A percentile compares a stretch with the other conserved stretches of the same genome.
phyloP scores from a whole-genome alignment of 2,888 invertebrate species.

The Bimastos eiseni region DNA sequence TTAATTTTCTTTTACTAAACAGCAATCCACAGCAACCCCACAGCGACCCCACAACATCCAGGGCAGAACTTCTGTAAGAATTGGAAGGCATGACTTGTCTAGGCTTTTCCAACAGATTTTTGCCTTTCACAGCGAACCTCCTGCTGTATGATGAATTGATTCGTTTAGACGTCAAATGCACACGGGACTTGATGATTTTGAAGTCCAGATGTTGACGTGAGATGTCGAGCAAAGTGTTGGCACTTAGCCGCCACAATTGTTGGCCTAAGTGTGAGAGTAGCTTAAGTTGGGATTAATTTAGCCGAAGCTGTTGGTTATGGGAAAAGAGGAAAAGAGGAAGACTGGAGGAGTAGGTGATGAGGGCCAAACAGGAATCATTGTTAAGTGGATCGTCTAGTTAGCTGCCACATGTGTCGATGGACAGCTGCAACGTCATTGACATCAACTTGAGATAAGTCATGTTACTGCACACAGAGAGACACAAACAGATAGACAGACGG shows the following conservation, averaged over 20 bases:
- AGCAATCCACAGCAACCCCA: no score
- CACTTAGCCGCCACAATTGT: neutral
- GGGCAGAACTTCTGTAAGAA: neutral
- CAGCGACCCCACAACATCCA: neutral
- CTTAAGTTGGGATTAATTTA: neutral
- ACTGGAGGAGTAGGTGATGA: neutral
- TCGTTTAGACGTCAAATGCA: neutral
- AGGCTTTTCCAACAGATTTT: neutral
- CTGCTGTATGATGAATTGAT: neutral
- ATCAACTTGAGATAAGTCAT: conserved; percentile 19
- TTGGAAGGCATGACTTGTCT: neutral
- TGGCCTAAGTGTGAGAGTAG: neutral
- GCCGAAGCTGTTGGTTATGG: conserved; percentile 13
- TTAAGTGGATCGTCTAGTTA: conserved; percentile 23
- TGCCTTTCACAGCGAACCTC: neutral
- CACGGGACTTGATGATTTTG: neutral
- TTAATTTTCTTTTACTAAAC: neutral
- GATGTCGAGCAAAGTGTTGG: neutral
- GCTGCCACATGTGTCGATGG: conserved; percentile 5
- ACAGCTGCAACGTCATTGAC: conserved; percentile 14
- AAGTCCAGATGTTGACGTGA: neutral
- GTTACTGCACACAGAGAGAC: neutral
- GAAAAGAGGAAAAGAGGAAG: conserved; percentile 6
- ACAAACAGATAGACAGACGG: no score
- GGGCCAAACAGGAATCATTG: neutral